Evolutionary conservation across 2,113 vertebrate genomes (phyloP).

Genomic region (Ranitomeya imitator): DNA sequence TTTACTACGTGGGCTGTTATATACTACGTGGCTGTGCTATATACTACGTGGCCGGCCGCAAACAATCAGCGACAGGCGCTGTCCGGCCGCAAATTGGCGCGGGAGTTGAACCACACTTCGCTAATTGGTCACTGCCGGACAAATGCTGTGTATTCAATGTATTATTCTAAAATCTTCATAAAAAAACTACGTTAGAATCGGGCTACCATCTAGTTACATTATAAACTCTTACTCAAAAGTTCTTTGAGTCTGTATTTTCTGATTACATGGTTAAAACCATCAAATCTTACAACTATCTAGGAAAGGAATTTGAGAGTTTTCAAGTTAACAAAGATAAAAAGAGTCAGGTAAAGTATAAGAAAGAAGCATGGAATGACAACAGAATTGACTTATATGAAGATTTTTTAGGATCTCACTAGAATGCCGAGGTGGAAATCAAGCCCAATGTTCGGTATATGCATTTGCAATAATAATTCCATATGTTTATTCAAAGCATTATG

Average conservation of each 20-base stretch:
- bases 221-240: not conserved
- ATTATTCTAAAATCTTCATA: too few relatives aligned
- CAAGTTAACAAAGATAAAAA: not conserved
- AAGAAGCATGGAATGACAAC: not conserved
- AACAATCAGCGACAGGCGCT: too few relatives aligned
- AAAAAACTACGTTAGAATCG: too few relatives aligned
- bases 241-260: not conserved
- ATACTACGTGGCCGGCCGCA: too few relatives aligned
- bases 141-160: too few relatives aligned
- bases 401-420: slow-evolving; percentile 9
- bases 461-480: slow-evolving; percentile 44
- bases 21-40: too few relatives aligned
- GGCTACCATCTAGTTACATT: too few relatives aligned
- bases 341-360: not conserved
- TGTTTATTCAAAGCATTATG: slow-evolving; percentile 42
- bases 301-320: not conserved
- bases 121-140: too few relatives aligned
- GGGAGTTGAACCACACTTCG: too few relatives aligned
- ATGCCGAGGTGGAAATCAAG: not conserved
- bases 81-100: too few relatives aligned
- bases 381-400: not conserved
- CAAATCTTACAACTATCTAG: not conserved
- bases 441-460: not conserved
- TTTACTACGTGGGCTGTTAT: too few relatives aligned
- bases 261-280: too few relatives aligned